Base-by-base conservation (phyloP, 2,888 invertebrate genomes). In the Microctonus hyperodae region DNA sequence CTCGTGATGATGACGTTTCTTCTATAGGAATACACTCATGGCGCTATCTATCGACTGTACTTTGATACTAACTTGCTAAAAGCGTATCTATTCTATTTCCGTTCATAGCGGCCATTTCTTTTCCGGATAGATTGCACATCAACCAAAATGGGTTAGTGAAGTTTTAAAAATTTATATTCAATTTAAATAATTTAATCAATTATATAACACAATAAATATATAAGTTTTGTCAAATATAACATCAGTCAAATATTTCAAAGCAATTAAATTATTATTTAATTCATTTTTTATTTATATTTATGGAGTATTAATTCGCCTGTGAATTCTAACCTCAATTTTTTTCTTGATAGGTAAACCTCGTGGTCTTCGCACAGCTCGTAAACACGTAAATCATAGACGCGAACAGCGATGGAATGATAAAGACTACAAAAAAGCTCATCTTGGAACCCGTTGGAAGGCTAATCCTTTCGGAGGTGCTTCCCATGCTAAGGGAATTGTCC, bases 391-490 rank as follows among this genome's bases (percentile, higher is more conserved):
- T 85, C 97, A 98, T 85, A 92, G 99, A 81, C 91, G 98, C 78
- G 96, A 97, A 79, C 98, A 99, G 87, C 90, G 96, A 86, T 99
- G 99, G 99, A 95, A 97, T 72, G 99, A 99, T 85, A 98, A 98
- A 84, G 97, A 98, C 81, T 99, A 96, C 89, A 99, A 99, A 87
- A 99, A 99, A 86, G 98, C 98, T 80, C 98, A 99, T 90, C 93
- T 99, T 88, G 99, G 99, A 74, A 99, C 99, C 67, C 91, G 98
- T 82, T 99, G 98, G 98, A 99, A 99, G 93, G 97, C 98, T 80
- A 99, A 99, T 89, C 99, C 99, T 81, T 99, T 99, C 86, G 98
- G 97, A 86, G 99, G 99, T 80, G 98, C 99, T 80, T 99, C 99
- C 78, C 98, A 99, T 86, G 99, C 99, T 72, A 99, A 99, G 87